Evolutionary conservation across 2,113 vertebrate species (phyloP).

Genomic region (Sinocyclocheilus anshuiensis): DNA sequence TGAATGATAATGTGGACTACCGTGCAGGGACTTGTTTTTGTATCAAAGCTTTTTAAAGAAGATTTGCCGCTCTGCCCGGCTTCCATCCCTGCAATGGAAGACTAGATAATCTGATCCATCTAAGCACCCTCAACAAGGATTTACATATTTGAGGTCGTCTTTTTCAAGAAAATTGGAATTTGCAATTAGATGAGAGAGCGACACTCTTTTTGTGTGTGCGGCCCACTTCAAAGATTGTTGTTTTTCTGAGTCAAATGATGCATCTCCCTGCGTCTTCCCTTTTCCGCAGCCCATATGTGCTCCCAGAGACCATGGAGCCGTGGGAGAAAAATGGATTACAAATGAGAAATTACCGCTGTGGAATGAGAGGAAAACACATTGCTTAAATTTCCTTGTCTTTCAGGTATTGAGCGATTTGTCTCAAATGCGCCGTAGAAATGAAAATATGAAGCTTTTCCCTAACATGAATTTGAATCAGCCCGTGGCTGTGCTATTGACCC

Average conservation of each 20-base stretch:
- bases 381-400: constrained; percentile 42
- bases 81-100: constrained; percentile 18
- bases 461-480: constrained; percentile 51
- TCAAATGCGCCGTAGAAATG: constrained; percentile 63
- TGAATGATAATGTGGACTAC: constrained; percentile 16
- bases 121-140: constrained; percentile 49
- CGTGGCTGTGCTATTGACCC: constrained; percentile 38
- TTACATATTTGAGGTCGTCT: constrained; percentile 46
- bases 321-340: constrained; percentile 53
- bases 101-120: constrained; percentile 30
- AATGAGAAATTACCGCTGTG: constrained; percentile 65
- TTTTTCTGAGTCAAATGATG: constrained; percentile 58
- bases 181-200: constrained; percentile 51
- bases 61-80: constrained; percentile 24
- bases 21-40: constrained; percentile 29
- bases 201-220: constrained; percentile 35
- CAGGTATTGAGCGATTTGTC: constrained; percentile 61
- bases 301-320: constrained; percentile 55
- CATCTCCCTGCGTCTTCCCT: constrained; percentile 54
- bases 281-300: constrained; percentile 52
- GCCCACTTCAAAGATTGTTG: constrained; percentile 48
- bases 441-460: constrained; percentile 60
- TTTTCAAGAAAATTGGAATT: constrained; percentile 48
- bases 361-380: constrained; percentile 40
- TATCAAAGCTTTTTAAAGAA: constrained; percentile 30